Evolutionary conservation across 2,113 vertebrate species (phyloP).

Genomic region (Paramisgurnus dabryanus): DNA sequence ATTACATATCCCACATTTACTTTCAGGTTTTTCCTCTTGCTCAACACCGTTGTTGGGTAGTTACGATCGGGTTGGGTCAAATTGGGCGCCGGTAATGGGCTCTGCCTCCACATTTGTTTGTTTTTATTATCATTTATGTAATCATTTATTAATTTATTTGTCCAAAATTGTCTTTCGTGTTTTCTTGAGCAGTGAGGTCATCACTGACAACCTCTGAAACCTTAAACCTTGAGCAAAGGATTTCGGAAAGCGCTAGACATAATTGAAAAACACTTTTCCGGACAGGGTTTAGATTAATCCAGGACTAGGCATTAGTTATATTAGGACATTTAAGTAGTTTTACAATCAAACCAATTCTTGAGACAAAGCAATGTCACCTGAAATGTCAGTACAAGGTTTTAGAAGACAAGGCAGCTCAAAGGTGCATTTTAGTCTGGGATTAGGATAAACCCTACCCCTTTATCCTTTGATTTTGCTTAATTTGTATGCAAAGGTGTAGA

Average conservation of each 20-base stretch:
- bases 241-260: not conserved
- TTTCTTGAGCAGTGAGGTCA: not conserved
- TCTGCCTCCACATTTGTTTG: not conserved
- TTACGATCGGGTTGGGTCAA: constrained; percentile 20
- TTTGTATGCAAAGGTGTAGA: not conserved
- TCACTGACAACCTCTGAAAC: too few relatives aligned
- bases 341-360: too few relatives aligned
- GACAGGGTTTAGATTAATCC: too few relatives aligned
- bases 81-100: not conserved
- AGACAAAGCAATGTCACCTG: too few relatives aligned
- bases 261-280: not conserved
- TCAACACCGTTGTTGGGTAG: not conserved
- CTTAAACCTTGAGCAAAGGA: not conserved
- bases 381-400: too few relatives aligned
- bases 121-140: constrained; percentile 4
- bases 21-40: constrained; percentile 18
- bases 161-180: not conserved
- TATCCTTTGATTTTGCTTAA: constrained; percentile 1
- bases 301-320: too few relatives aligned
- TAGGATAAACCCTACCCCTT: too few relatives aligned
- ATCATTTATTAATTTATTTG: constrained; percentile 7
- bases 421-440: too few relatives aligned
- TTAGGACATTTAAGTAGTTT: too few relatives aligned
- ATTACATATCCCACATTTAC: constrained; percentile 14
- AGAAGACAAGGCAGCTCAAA: too few relatives aligned